These are phyloP conservation scores for Terebella lapidaria DNA, from an alignment of 2,888 invertebrate species.

Conservation along the genomic window DNA sequence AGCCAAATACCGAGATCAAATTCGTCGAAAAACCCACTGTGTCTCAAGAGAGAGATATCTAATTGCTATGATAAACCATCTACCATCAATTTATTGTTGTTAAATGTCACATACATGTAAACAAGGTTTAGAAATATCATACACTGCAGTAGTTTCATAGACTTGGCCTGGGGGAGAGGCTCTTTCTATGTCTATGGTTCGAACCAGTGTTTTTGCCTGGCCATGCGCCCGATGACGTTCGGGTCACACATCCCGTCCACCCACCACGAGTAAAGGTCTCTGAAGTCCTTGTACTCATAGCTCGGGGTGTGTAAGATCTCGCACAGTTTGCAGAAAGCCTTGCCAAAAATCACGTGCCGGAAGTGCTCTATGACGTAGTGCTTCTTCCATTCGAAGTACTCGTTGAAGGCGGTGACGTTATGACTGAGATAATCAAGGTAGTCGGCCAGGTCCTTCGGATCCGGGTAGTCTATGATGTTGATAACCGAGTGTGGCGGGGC, in stretches of 20 bases:
- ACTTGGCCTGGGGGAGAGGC: too few relatives aligned
- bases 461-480: not conserved
- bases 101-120: too few relatives aligned
- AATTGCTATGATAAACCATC: too few relatives aligned
- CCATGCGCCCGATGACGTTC: not conserved
- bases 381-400: conserved; percentile 1
- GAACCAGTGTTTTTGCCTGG: not conserved
- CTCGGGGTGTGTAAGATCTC: not conserved
- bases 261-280: not conserved
- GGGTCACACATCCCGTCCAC: not conserved
- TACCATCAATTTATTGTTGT: too few relatives aligned
- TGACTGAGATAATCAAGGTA: not conserved
- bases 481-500: not conserved
- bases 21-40: too few relatives aligned
- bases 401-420: not conserved
- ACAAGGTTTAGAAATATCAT: too few relatives aligned
- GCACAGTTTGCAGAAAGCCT: not conserved
- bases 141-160: too few relatives aligned
- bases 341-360: not conserved
- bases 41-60: too few relatives aligned
- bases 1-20: too few relatives aligned
- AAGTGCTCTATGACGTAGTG: not conserved
- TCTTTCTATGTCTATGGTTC: too few relatives aligned
- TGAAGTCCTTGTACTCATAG: not conserved
- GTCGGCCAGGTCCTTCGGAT: not conserved